A percentile compares a stretch with the other conserved stretches of the same genome.
phyloP scores from a whole-genome alignment of 2,888 invertebrate species.

The Caenorhabditis sp. region DNA sequence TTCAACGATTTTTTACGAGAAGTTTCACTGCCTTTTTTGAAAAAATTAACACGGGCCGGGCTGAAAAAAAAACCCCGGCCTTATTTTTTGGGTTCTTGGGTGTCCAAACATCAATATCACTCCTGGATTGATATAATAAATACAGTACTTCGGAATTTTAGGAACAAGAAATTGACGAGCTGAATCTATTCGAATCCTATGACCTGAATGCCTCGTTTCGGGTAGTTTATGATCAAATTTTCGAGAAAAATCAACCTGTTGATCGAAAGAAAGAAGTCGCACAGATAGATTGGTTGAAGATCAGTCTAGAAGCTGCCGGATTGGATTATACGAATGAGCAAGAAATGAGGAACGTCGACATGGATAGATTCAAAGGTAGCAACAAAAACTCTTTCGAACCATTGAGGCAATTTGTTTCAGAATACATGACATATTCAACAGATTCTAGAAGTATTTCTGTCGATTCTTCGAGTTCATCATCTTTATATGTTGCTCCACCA shows the following conservation, averaged over 20 bases:
- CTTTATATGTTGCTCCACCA: constrained; percentile 5
- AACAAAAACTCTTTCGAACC: no score
- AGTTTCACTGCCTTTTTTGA: no score
- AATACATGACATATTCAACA: constrained; percentile 16
- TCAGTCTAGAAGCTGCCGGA: constrained; percentile 53
- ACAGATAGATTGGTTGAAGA: constrained; percentile 56
- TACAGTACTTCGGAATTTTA: no score
- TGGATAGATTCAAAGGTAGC: constrained; percentile 43
- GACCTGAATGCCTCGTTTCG: constrained; percentile 54
- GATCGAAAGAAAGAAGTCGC: constrained; percentile 47
- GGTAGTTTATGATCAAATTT: constrained; percentile 54
- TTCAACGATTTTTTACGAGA: no score
- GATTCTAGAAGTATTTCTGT: not conserved
- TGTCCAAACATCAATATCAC: no score
- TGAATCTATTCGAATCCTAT: constrained; percentile 51
- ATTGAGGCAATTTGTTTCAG: constrained; percentile 14
- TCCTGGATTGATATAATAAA: no score
- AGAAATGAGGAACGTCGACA: constrained; percentile 45
- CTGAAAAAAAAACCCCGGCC: no score
- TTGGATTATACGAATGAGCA: constrained; percentile 48
- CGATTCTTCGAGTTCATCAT: constrained; percentile 14
- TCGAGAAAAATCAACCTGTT: constrained; percentile 30
- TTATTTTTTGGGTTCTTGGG: no score
- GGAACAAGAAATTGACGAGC: constrained; percentile 38
- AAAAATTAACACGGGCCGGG: no score